phyloP scores from a whole-genome alignment of 1,140 invertebrate species.

The Ylistrum balloti region DNA sequence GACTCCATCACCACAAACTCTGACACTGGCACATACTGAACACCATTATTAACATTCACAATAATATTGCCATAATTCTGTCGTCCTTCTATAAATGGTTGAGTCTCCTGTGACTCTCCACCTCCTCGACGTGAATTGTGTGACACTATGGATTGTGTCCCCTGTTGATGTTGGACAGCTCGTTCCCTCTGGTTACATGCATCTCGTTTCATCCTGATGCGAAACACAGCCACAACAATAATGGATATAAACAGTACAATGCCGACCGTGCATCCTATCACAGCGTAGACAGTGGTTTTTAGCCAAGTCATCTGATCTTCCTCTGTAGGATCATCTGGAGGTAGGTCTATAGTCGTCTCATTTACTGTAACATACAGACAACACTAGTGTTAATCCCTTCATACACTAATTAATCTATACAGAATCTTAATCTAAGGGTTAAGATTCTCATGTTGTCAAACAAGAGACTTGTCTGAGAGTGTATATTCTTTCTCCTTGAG shows the following conservation, averaged over 20 bases:
- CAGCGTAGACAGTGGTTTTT: slow-evolving; percentile 77
- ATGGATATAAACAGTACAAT: slow-evolving; percentile 78
- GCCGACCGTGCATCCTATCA: slow-evolving; percentile 77
- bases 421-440: too few species aligned
- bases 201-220: slow-evolving; percentile 76
- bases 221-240: slow-evolving; percentile 77
- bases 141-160: background rate
- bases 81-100: slow-evolving; percentile 70
- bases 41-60: slow-evolving; percentile 79
- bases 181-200: slow-evolving; percentile 60
- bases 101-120: slow-evolving; percentile 64
- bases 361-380: slow-evolving; percentile 40
- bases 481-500: too few species aligned
- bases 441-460: too few species aligned
- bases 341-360: slow-evolving; percentile 45
- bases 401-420: too few species aligned
- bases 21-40: slow-evolving; percentile 74
- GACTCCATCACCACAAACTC: slow-evolving; percentile 69
- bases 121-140: background rate
- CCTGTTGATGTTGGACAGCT: slow-evolving; percentile 55
- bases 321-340: slow-evolving; percentile 52
- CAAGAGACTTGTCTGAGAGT: too few species aligned
- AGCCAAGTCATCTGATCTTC: slow-evolving; percentile 75
- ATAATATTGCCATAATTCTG: slow-evolving; percentile 77
- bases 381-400: background rate